Evolutionary conservation across 2,113 vertebrate species (phyloP).

Genomic region (Trematocara nigrifrons): DNA sequence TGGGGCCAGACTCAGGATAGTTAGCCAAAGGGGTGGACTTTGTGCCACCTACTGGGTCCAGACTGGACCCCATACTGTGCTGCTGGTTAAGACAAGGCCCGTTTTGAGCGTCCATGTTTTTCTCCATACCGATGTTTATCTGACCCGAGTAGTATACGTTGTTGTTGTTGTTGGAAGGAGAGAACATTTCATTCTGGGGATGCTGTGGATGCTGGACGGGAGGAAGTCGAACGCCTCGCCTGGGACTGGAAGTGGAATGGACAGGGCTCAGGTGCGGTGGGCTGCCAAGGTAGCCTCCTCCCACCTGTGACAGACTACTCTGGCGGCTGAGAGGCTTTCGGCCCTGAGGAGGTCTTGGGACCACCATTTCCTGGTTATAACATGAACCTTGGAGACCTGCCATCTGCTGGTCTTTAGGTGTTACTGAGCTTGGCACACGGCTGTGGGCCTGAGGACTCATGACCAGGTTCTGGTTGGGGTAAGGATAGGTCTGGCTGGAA

Average conservation of each 20-base stretch:
- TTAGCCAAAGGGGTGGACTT: slow-evolving; percentile 72
- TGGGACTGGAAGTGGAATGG: slow-evolving; percentile 61
- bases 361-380: slow-evolving; percentile 73
- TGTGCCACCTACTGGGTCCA: slow-evolving; percentile 53
- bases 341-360: slow-evolving; percentile 77
- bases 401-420: slow-evolving; percentile 71
- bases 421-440: slow-evolving; percentile 42
- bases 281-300: slow-evolving; percentile 61
- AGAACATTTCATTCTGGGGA: slow-evolving; percentile 63
- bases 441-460: slow-evolving; percentile 62
- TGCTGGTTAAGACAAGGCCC: slow-evolving; percentile 72
- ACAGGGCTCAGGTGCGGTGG: slow-evolving; percentile 71
- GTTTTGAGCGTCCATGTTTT: slow-evolving; percentile 60
- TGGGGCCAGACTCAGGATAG: slow-evolving; percentile 77
- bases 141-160: slow-evolving; percentile 73
- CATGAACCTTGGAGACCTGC: slow-evolving; percentile 63
- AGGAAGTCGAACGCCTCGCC: slow-evolving; percentile 67
- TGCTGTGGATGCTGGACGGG: slow-evolving; percentile 64
- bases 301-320: slow-evolving; percentile 64
- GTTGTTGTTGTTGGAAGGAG: slow-evolving; percentile 60
- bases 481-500: slow-evolving; percentile 56
- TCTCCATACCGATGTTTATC: slow-evolving; percentile 71
- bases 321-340: slow-evolving; percentile 76
- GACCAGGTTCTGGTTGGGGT: slow-evolving; percentile 69
- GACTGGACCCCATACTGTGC: slow-evolving; percentile 43